These are phyloP conservation scores for Hymenopus coronatus DNA, from an alignment of 2,888 invertebrate genomes.

Conservation along the genomic window DNA sequence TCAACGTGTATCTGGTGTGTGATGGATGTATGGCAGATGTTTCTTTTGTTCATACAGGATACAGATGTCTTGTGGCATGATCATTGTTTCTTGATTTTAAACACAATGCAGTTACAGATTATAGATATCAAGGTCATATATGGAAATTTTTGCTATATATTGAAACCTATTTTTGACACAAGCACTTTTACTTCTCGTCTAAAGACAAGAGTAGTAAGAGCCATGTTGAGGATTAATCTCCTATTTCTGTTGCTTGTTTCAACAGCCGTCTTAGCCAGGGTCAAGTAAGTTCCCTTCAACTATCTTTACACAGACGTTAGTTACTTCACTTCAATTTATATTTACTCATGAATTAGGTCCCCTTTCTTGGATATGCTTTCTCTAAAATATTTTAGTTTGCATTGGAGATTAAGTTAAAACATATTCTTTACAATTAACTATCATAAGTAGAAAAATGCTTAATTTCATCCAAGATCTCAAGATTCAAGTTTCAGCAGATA, in stretches of 20 bases:
- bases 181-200: not conserved
- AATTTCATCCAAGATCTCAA: too few species aligned
- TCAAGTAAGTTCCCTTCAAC: not conserved
- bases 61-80: not conserved
- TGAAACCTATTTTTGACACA: not conserved
- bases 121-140: not conserved
- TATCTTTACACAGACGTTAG: too few species aligned
- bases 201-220: not conserved
- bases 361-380: too few species aligned
- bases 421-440: too few species aligned
- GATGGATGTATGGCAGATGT: not conserved
- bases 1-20: too few species aligned
- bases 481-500: too few species aligned
- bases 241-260: not conserved
- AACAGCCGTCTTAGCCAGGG: not conserved
- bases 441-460: too few species aligned
- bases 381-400: too few species aligned
- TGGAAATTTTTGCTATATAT: not conserved
- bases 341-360: too few species aligned
- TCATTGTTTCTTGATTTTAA: not conserved
- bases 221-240: not conserved
- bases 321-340: too few species aligned
- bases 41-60: not conserved
- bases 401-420: too few species aligned
- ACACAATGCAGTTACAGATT: not conserved